Conservation (phyloP, 2,888 invertebrate genomes). For the Eupithecia pulchellata region DNA sequence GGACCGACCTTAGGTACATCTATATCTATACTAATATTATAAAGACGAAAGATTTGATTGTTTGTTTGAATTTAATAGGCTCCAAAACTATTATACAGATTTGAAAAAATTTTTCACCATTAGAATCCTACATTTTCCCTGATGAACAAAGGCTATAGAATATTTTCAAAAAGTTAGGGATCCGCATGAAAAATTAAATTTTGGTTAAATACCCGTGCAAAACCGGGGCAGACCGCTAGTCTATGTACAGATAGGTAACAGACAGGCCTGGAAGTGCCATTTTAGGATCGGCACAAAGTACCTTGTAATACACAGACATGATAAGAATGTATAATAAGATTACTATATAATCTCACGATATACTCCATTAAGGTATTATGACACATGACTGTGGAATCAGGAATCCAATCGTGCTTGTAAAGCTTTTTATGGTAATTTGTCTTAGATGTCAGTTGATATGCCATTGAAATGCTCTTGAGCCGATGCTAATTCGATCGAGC, state of each 20-base stretch:
- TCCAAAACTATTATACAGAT: no score
- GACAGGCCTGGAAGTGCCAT: not conserved
- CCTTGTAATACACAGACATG: constrained; percentile 52
- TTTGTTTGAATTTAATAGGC: no score
- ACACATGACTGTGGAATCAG: constrained; percentile 44
- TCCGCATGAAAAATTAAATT: no score
- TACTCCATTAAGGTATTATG: constrained; percentile 45
- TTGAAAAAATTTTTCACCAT: no score
- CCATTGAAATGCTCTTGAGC: constrained; percentile 6
- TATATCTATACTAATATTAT: no score
- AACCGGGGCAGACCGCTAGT: no score
- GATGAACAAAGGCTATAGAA: no score
- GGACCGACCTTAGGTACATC: no score
- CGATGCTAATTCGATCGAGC: not conserved
- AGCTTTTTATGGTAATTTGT: constrained; percentile 22
- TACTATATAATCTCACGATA: constrained; percentile 64
- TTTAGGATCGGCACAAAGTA: not conserved
- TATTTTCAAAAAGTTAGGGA: no score
- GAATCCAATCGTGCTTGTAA: constrained; percentile 42
- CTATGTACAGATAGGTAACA: not conserved
- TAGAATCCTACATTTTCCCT: no score
- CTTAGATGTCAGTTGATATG: constrained; percentile 21
- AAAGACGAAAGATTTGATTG: no score
- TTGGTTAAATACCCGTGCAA: no score
- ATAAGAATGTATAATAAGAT: constrained; percentile 68